phyloP scores from a whole-genome alignment of 2,113 vertebrate genomes.

The Amphiprion ocellaris region DNA sequence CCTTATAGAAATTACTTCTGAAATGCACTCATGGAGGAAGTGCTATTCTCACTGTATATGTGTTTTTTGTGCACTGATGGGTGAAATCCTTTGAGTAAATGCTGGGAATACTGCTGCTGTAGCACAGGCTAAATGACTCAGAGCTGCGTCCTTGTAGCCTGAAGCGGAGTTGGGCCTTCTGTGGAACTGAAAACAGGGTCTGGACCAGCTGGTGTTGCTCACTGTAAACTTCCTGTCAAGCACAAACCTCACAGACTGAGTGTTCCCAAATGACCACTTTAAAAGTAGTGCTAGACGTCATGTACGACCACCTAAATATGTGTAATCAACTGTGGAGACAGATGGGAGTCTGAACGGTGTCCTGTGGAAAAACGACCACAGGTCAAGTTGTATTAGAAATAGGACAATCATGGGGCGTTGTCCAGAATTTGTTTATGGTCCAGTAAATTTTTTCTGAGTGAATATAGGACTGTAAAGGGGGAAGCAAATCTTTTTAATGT shows the following conservation, averaged over 20 bases:
- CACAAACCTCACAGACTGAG: slow-evolving; percentile 49
- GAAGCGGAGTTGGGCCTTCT: slow-evolving; percentile 41
- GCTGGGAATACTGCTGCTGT: slow-evolving; percentile 3
- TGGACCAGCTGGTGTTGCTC: slow-evolving; percentile 69
- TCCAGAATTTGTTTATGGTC: slow-evolving; percentile 48
- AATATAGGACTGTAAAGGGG: slow-evolving; percentile 4
- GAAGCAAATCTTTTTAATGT: slow-evolving; percentile 63
- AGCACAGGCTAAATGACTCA: slow-evolving; percentile 34
- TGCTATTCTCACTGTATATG: slow-evolving; percentile 19
- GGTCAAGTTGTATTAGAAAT: slow-evolving; percentile 34
- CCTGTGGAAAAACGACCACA: slow-evolving; percentile 3
- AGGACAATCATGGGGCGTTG: neutral
- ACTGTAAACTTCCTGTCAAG: slow-evolving; percentile 69
- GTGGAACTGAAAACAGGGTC: slow-evolving; percentile 45
- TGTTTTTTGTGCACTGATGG: slow-evolving; percentile 30
- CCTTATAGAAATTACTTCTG: slow-evolving; percentile 40
- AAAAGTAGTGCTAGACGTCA: slow-evolving; percentile 39
- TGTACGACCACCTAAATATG: slow-evolving; percentile 45
- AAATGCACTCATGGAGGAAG: slow-evolving; percentile 30
- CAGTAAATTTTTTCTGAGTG: slow-evolving; percentile 33
- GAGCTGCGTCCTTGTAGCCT: slow-evolving; percentile 41
- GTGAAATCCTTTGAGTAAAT: slow-evolving; percentile 37
- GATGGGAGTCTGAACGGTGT: slow-evolving; percentile 49
- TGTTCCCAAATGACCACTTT: slow-evolving; percentile 66
- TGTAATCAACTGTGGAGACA: slow-evolving; percentile 57